Percentiles rank a stretch among this genome's conserved stretches.
Conservation (phyloP, 2,888 invertebrate genomes). For the Campoplex capitator region DNA sequence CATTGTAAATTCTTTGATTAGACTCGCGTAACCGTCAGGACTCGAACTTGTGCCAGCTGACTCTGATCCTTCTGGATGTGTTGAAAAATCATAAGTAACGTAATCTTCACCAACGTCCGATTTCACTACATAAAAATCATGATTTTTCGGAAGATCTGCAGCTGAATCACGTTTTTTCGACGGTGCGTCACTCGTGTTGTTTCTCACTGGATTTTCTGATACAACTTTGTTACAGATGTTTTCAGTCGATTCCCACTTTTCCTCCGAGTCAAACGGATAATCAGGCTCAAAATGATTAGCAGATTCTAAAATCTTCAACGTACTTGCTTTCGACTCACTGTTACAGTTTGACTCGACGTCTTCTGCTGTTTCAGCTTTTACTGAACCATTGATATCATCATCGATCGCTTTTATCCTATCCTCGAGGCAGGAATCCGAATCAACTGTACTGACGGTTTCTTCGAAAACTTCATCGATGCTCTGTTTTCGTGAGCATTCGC, state of each 20-base stretch:
- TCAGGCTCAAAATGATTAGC: conserved; percentile 9
- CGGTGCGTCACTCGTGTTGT: not conserved
- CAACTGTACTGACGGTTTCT: conserved; percentile 78
- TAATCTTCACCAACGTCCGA: conserved; percentile 4
- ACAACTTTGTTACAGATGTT: not conserved
- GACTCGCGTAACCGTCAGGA: conserved; percentile 80
- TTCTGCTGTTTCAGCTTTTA: conserved; percentile 8
- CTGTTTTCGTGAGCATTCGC: conserved; percentile 37
- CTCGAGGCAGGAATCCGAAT: conserved; percentile 79
- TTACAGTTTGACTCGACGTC: conserved; percentile 42
- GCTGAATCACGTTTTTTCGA: not conserved
- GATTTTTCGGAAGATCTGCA: not conserved
- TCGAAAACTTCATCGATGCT: conserved; percentile 68
- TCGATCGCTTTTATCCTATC: conserved; percentile 77
- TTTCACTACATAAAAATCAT: conserved; percentile 1
- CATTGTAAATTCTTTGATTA: conserved; percentile 80
- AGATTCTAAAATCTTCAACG: conserved; percentile 59
- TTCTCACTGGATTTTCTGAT: conserved; percentile 4
- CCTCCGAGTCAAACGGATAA: not conserved
- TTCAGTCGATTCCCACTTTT: conserved; percentile 1
- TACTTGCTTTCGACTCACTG: conserved; percentile 63
- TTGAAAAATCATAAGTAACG: not conserved
- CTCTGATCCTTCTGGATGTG: conserved; percentile 39
- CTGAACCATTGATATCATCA: conserved; percentile 71
- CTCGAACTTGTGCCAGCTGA: conserved; percentile 21